Evolutionary conservation across 2,888 invertebrate genomes (phyloP).

Genomic region (Agriopis leucophaearia): DNA sequence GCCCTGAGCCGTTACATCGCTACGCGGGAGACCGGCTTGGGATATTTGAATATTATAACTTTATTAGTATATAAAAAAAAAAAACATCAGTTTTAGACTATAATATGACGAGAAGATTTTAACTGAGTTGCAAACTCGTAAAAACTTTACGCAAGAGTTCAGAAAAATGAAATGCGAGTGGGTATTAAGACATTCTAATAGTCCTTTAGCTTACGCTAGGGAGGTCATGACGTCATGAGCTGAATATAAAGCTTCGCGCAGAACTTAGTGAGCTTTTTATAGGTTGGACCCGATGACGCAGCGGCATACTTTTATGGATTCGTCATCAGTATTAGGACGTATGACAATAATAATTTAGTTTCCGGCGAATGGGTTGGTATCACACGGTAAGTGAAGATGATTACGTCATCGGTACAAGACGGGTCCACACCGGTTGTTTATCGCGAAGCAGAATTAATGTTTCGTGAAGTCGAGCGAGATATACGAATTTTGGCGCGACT

Average conservation of each 20-base stretch:
- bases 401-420: slow-evolving; percentile 54
- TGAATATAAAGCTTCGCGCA: slow-evolving; percentile 22
- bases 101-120: background rate
- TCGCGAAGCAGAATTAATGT: slow-evolving; percentile 12
- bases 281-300: slow-evolving; percentile 37
- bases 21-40: slow-evolving; percentile 21
- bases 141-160: background rate
- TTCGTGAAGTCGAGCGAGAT: background rate
- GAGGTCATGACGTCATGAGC: slow-evolving; percentile 27
- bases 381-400: slow-evolving; percentile 49
- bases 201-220: slow-evolving; percentile 4
- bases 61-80: too few species aligned
- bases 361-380: slow-evolving; percentile 52
- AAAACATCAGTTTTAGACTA: background rate
- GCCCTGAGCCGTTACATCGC: slow-evolving; percentile 28
- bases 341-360: slow-evolving; percentile 41
- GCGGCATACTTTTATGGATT: slow-evolving; percentile 49
- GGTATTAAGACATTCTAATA: background rate
- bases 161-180: too few species aligned
- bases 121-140: background rate
- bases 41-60: slow-evolving; percentile 3
- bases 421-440: slow-evolving; percentile 30
- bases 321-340: slow-evolving; percentile 51
- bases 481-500: background rate
- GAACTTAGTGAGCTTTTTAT: slow-evolving; percentile 43